Evolutionary conservation across 2,888 invertebrate species (phyloP).

Genomic region (Amaurobius ferox): DNA sequence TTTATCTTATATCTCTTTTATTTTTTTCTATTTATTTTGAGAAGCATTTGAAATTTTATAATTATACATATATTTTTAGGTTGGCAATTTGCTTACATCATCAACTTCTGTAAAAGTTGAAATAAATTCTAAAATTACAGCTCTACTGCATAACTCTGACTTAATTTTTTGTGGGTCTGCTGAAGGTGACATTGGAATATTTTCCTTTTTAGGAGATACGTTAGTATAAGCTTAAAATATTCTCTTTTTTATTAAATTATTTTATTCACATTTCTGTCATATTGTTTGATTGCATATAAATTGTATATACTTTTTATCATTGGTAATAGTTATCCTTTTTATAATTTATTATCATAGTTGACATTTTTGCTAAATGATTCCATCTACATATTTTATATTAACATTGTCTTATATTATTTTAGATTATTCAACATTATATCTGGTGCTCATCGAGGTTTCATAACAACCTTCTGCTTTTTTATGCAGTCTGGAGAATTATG

Average conservation of each 20-base stretch:
- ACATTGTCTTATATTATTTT: not conserved
- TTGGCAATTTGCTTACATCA: constrained; percentile 25
- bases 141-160: constrained; percentile 28
- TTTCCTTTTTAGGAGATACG: constrained; percentile 29
- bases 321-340: no score
- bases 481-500: not conserved
- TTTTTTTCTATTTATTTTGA: no score
- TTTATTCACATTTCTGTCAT: not conserved
- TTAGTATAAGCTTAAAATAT: constrained; percentile 18
- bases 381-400: not conserved
- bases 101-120: not conserved
- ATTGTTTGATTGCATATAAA: not conserved
- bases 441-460: constrained; percentile 48
- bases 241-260: not conserved
- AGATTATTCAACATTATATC: constrained; percentile 12
- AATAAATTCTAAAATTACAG: constrained; percentile 22
- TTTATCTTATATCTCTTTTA: no score
- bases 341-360: not conserved
- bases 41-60: no score
- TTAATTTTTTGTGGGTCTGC: constrained; percentile 40
- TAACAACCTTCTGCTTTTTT: constrained; percentile 18
- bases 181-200: constrained; percentile 54
- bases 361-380: not conserved
- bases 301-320: no score
- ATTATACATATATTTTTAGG: constrained; percentile 25